These are phyloP conservation scores for Edolisoma coerulescens DNA, from an alignment of 2,113 vertebrate species.

Conservation along the genomic window DNA sequence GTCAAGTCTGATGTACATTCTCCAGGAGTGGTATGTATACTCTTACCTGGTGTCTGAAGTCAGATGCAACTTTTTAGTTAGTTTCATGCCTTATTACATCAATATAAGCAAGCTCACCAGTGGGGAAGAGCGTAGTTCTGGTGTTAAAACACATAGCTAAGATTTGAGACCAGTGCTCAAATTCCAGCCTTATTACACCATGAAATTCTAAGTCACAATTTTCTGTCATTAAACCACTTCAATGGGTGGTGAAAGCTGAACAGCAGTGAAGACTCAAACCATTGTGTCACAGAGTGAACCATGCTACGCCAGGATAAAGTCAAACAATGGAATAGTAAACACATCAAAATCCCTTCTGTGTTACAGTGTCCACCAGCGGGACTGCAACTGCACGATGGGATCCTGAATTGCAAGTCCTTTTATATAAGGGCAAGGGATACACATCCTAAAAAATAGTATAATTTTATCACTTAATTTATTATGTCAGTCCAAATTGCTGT, in stretches of 20 bases:
- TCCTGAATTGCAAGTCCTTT: background rate
- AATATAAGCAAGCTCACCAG: background rate
- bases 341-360: background rate
- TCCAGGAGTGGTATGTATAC: background rate
- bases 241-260: background rate
- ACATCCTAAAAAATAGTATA: background rate
- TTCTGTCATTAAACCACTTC: background rate
- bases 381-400: background rate
- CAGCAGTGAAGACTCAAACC: background rate
- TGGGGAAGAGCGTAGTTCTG: background rate
- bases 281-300: background rate
- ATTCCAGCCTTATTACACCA: background rate
- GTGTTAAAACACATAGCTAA: background rate
- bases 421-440: background rate
- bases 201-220: background rate
- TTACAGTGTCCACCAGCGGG: background rate
- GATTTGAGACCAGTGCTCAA: background rate
- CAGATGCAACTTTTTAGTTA: background rate
- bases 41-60: background rate
- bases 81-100: background rate
- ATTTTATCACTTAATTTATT: background rate
- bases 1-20: background rate
- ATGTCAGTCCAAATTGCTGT: background rate
- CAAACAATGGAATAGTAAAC: background rate
- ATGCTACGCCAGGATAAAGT: background rate